Evolutionary conservation across 1,140 invertebrate species (phyloP).

Genomic region (Ceratina australensis): DNA sequence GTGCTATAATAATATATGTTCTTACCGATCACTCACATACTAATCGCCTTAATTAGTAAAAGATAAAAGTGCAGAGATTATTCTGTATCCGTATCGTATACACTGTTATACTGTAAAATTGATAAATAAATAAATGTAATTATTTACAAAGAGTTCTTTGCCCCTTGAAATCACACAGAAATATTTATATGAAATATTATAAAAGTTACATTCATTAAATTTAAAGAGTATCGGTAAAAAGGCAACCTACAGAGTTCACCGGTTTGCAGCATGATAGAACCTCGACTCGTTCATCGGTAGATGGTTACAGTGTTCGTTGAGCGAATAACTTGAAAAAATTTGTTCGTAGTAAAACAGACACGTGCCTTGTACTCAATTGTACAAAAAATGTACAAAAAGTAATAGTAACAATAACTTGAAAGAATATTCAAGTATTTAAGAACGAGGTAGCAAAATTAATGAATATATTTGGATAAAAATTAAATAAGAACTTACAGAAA

Average conservation of each 20-base stretch:
- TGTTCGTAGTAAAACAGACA: no score
- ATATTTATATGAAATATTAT: no score
- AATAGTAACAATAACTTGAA: no score
- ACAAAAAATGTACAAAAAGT: no score
- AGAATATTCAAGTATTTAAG: no score
- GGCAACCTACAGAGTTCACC: neutral
- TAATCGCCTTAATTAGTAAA: slow-evolving; percentile 77
- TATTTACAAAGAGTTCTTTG: slow-evolving; percentile 64
- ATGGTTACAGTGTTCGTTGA: neutral
- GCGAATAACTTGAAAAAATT: neutral
- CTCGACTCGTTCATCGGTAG: neutral
- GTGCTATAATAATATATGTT: slow-evolving; percentile 73
- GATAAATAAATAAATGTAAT: slow-evolving; percentile 77
- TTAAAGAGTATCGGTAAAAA: no score
- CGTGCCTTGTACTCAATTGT: no score
- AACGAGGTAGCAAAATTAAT: no score
- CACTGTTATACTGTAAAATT: slow-evolving; percentile 76
- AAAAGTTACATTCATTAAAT: no score
- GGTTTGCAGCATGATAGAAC: neutral
- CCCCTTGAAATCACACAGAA: neutral
- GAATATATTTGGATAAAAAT: no score
- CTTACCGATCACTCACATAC: slow-evolving; percentile 73
- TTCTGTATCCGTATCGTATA: slow-evolving; percentile 75
- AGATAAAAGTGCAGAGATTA: slow-evolving; percentile 68
- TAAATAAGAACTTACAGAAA: neutral